Base-by-base conservation (phyloP, 1,140 invertebrate genomes). In the Lethrus apterus region DNA sequence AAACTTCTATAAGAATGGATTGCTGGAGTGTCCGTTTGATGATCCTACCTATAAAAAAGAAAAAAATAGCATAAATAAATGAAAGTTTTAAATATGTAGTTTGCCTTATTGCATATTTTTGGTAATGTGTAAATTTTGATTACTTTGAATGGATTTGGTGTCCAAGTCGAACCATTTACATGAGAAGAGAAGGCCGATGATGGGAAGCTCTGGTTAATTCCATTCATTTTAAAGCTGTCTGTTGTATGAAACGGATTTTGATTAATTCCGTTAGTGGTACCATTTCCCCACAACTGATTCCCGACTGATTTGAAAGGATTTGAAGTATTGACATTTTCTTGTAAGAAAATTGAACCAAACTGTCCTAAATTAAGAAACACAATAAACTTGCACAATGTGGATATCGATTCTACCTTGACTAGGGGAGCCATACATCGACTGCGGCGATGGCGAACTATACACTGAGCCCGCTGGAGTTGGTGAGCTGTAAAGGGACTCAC, bases 1-100 rank as follows among this genome's bases (percentile, higher is more conserved):
- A n/a, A n/a, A n/a, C n/a, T n/a, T n/a, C n/a, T n/a, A 66, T 60
- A 66, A 66, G 50, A 66, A 66, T 24, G 64, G 64, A 53, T 66
- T 66, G 48, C 2, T 21, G n/a, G 10, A 47, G 23, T 26, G 23
- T 26, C 23, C 23, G 23, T 26, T 26, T 7, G 5, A 26, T 26
- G n/a, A 26, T 7, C 23, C n/a, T 14, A 38, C 18, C 17, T 38
- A 32, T 21, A 41, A 42, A 21, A 20, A 14, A 48, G 21, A 43
- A 36, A 14, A 17, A 17, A 33, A 36, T 15, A 44, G 9, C 14
- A 15, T n/a, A 34, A 13, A 9, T 14, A 13, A 34, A n/a, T 13
- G 11, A 10, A 33, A 21, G 36, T 42, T 48, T 23, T 32, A 48
- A 49, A 23, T 43, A 31, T 30, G 36, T 34, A 18, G 31, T 41